These are phyloP conservation scores for Enteromius anoplus DNA, from an alignment of 2,797 vertebrate genomes.

Conservation along the genomic window DNA sequence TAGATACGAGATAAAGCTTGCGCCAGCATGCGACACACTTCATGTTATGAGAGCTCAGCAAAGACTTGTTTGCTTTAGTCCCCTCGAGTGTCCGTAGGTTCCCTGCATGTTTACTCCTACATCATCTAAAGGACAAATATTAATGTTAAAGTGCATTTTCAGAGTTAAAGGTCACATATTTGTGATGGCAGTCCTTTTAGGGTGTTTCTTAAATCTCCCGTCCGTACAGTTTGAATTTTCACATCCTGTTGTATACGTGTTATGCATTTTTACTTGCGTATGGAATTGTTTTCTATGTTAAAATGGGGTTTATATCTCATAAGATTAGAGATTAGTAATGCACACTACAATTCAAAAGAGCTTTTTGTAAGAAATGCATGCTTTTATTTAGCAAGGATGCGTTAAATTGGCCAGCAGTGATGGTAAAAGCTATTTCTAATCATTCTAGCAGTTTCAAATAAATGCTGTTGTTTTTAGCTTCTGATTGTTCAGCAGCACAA, in stretches of 20 bases:
- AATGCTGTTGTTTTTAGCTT: not conserved
- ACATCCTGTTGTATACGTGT: not conserved
- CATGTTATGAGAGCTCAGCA: constrained; percentile 50
- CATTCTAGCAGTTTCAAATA: not conserved
- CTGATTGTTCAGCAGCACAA: not conserved
- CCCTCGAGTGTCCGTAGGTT: not conserved
- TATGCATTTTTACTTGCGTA: not conserved
- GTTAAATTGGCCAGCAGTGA: not conserved
- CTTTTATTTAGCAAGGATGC: not conserved
- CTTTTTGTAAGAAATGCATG: not conserved
- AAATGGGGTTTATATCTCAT: not conserved
- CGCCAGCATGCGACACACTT: not conserved
- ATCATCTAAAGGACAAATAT: not conserved
- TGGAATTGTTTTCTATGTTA: not conserved
- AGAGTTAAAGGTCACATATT: not conserved
- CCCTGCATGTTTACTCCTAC: not conserved
- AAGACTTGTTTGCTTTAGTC: not conserved
- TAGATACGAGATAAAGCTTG: constrained; percentile 12
- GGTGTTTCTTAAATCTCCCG: not conserved
- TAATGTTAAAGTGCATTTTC: not conserved
- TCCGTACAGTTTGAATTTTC: not conserved
- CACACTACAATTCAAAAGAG: not conserved
- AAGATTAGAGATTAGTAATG: not conserved
- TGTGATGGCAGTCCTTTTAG: not conserved
- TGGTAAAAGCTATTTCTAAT: no score